Evolutionary conservation across 2,797 vertebrate genomes (phyloP).

Genomic region (Masticophis lateralis): DNA sequence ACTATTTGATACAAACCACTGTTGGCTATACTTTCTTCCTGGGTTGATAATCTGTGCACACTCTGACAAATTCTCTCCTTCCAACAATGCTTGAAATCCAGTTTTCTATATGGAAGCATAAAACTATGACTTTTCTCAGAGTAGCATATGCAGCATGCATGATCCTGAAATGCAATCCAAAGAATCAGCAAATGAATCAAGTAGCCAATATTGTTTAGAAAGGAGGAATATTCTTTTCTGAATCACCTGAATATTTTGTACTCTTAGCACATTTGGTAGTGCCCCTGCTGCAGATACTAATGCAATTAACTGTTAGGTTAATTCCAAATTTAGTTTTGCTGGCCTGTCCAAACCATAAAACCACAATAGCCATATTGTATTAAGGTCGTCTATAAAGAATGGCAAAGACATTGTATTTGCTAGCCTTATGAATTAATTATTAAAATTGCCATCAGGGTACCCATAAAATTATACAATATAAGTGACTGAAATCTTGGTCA

Average conservation of each 20-base stretch:
- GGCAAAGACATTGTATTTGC: slow-evolving; percentile 30
- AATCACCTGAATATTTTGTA: not conserved
- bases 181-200: not conserved
- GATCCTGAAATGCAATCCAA: not conserved
- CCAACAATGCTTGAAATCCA: not conserved
- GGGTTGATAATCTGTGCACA: too few species aligned
- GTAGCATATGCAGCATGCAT: not conserved
- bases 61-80: not conserved
- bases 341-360: slow-evolving; percentile 28
- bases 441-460: slow-evolving; percentile 18
- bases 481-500: not conserved
- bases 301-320: slow-evolving; percentile 59
- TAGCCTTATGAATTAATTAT: slow-evolving; percentile 41
- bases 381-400: slow-evolving; percentile 33
- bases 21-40: too few species aligned
- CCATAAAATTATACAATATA: slow-evolving; percentile 11
- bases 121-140: not conserved
- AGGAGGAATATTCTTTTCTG: not conserved
- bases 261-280: not conserved
- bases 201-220: not conserved
- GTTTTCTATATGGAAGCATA: not conserved
- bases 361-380: slow-evolving; percentile 34
- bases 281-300: slow-evolving; percentile 38
- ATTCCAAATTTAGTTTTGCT: slow-evolving; percentile 58
- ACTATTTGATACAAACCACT: too few species aligned